Base-by-base conservation (phyloP, 2,113 vertebrate genomes). In the Oceanites oceanicus region DNA sequence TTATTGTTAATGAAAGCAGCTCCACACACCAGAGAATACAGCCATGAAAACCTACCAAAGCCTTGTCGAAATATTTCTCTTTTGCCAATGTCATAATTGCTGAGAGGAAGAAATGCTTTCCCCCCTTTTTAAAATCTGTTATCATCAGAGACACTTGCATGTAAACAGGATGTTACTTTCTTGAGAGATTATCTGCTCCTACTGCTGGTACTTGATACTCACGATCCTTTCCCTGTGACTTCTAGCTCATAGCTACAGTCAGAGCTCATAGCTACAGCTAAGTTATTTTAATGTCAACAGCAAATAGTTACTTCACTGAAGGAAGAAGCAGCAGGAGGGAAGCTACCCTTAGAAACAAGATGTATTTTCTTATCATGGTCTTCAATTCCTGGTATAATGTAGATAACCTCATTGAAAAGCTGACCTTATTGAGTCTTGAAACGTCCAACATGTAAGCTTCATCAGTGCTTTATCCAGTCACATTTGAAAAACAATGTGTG, bases 1-100 rank as follows among this genome's bases (percentile, higher is more conserved):
- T 94, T 81, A 75, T 44, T 83, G 34, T 63, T 78, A 90, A 81
- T 67, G 45, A 92, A 94, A 86, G 34, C 81, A 96, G 67, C 71
- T 87, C 74, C 75, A 67, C 22, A 20, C 38, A 90, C 19, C 66
- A 76, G 72, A 86, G 62, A 92, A 90, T 53, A 75, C 8, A 91
- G 19, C 14, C 55, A 62, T 50, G 55, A 40, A 87, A 91, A 34
- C 36, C 44, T 65, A 70, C 22, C 49, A 86, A 86, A 88, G 38
- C 58, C 68, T 88, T 0, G 0, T 55, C 50, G 59, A 91, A 94
- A 91, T 27, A 42, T 30, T 89, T 47, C 34, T 68, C 9, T 86
- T 89, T 81, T 82, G 82, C 50, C 71, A 70, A 8, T 12, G 2
- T 74, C 47, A 34, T 88, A 76, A 80, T 8, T 78, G 29, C 29